Conservation (phyloP, 2,888 invertebrate genomes). For the Byasa hedistus region DNA sequence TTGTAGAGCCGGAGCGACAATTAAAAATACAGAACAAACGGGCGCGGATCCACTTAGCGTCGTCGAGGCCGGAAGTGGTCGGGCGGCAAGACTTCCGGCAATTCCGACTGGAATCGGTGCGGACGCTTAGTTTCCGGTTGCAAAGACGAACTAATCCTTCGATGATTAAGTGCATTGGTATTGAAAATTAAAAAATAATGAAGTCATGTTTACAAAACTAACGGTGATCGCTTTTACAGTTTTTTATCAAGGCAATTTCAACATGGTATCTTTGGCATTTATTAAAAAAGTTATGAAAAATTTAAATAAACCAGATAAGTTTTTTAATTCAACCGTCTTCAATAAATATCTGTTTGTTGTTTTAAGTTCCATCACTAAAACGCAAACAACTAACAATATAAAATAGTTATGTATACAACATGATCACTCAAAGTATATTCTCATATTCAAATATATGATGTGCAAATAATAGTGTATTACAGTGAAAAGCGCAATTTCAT, state of each 20-base stretch:
- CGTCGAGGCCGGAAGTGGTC: constrained; percentile 42
- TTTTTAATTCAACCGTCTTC: no score
- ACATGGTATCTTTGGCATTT: no score
- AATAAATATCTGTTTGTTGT: no score
- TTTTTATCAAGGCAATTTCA: no score
- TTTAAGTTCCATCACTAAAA: no score
- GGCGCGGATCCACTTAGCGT: constrained; percentile 30
- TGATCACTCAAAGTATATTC: background rate
- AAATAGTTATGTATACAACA: no score
- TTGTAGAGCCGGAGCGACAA: constrained; percentile 22
- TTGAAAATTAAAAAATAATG: constrained; percentile 1
- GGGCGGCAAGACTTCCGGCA: constrained; percentile 56
- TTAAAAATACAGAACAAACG: constrained; percentile 30
- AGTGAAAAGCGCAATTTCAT: constrained; percentile 35
- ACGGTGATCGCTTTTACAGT: no score
- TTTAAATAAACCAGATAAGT: no score
- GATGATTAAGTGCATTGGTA: constrained; percentile 42
- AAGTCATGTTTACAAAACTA: no score
- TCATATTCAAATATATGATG: background rate
- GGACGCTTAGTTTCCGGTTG: constrained; percentile 46
- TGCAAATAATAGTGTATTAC: constrained; percentile 34
- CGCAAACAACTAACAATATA: no score
- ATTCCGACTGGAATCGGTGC: constrained; percentile 46
- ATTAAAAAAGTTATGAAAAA: no score
- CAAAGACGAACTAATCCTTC: constrained; percentile 45